Evolutionary conservation across 2,797 vertebrate genomes (phyloP).

Genomic region (Chaunax sp.): DNA sequence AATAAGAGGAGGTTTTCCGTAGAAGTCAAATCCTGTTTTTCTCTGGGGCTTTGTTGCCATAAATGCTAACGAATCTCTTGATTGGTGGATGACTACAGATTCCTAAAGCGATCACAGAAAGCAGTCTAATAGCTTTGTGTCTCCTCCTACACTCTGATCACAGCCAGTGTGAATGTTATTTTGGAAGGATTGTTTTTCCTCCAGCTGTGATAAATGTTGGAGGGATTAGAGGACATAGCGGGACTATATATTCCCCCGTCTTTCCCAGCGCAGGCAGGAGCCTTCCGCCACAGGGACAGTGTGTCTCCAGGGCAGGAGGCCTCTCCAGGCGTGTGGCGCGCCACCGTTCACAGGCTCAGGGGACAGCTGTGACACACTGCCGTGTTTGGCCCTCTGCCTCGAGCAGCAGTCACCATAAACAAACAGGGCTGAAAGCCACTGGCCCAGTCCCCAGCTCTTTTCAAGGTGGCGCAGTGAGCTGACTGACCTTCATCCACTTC

Average conservation of each 20-base stretch:
- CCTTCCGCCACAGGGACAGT: conserved; percentile 49
- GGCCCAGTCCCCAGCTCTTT: conserved; percentile 63
- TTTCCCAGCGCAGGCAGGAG: conserved; percentile 40
- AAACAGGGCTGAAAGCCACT: conserved; percentile 77
- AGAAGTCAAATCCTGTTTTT: conserved; percentile 26
- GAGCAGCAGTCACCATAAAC: conserved; percentile 79
- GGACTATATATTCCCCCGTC: conserved; percentile 11
- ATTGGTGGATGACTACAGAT: conserved; percentile 57
- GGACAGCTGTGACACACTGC: conserved; percentile 69
- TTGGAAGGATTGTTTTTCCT: conserved; percentile 64
- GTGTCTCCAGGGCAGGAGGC: conserved; percentile 56
- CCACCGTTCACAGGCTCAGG: conserved; percentile 54
- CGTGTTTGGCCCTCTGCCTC: conserved; percentile 70
- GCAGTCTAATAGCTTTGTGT: conserved; percentile 59
- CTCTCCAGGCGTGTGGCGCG: conserved; percentile 61
- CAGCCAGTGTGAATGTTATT: conserved; percentile 65
- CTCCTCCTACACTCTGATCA: conserved; percentile 70
- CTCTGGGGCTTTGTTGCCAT: conserved; percentile 36
- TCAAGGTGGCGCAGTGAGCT: conserved; percentile 45
- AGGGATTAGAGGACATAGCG: conserved; percentile 25
- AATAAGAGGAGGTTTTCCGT: conserved; percentile 46
- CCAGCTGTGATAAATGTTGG: conserved; percentile 64
- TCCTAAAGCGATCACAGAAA: conserved; percentile 63
- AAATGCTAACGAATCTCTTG: conserved; percentile 63
- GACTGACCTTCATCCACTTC: conserved; percentile 46